Evolutionary conservation across 2,888 invertebrate species (phyloP).

Genomic region (Melinaea menophilus): DNA sequence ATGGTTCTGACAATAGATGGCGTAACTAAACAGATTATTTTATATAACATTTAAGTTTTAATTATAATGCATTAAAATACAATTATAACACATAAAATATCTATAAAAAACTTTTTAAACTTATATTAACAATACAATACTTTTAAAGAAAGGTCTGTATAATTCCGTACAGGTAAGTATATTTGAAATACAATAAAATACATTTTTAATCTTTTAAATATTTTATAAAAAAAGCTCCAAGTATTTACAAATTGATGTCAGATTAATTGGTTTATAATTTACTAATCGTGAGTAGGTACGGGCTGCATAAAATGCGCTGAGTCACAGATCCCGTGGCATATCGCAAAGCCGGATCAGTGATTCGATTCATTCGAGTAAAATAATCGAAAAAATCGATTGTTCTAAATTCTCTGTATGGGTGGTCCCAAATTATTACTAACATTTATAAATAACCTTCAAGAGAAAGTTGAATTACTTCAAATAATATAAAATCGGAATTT

Average conservation of each 20-base stretch:
- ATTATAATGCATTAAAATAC: not conserved
- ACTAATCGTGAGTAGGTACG: conserved; percentile 49
- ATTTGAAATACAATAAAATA: not conserved
- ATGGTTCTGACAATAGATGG: not conserved
- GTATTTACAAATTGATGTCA: conserved; percentile 21
- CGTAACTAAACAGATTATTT: not conserved
- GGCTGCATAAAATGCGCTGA: conserved; percentile 38
- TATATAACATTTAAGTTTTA: not conserved
- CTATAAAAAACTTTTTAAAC: no score
- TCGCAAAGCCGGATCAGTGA: conserved; percentile 65
- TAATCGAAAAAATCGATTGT: conserved; percentile 67
- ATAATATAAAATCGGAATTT: no score
- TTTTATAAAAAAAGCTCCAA: not conserved
- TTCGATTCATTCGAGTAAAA: conserved; percentile 61
- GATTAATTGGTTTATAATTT: conserved; percentile 54
- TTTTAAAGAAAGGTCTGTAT: not conserved
- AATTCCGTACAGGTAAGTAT: not conserved
- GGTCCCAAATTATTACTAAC: conserved; percentile 48
- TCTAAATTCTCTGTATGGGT: conserved; percentile 56
- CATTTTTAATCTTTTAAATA: not conserved
- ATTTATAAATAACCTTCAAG: conserved; percentile 35
- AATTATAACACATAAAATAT: no score
- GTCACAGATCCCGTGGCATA: conserved; percentile 45
- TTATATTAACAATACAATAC: not conserved
- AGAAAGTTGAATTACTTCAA: no score